Percentiles rank a stretch among this genome's conserved stretches.
Evolutionary conservation across 1,140 invertebrate species (phyloP).

Genomic region (Drosophila ercepeae): DNA sequence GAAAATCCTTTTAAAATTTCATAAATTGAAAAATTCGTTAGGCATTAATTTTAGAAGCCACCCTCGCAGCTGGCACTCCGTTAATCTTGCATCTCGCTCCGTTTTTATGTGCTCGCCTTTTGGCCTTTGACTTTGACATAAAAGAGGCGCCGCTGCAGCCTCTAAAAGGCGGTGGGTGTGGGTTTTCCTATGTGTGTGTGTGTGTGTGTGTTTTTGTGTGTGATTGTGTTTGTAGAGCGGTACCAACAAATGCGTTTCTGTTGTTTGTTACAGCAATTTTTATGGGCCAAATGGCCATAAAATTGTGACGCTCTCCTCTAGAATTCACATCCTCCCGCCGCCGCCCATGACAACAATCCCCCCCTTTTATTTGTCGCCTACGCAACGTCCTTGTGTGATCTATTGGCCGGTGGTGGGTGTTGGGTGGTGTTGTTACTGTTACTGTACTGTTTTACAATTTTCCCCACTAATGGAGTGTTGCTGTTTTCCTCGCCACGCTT

Average conservation of each 20-base stretch:
- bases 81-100: constrained; percentile 14
- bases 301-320: constrained; percentile 40
- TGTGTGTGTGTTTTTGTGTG: background rate
- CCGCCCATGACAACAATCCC: background rate
- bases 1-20: background rate
- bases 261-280: constrained; percentile 72
- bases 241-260: constrained; percentile 71
- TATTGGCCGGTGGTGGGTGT: constrained; percentile 12
- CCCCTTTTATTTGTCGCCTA: constrained; percentile 32
- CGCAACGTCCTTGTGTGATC: constrained; percentile 56
- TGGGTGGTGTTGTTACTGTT: constrained; percentile 46
- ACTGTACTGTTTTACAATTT: constrained; percentile 54
- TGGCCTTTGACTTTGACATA: constrained; percentile 78
- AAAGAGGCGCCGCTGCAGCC: constrained; percentile 64
- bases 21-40: background rate
- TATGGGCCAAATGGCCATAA: constrained; percentile 74
- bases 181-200: background rate
- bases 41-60: background rate
- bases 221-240: constrained; percentile 9
- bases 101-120: constrained; percentile 73
- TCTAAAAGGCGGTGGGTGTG: constrained; percentile 7
- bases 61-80: constrained; percentile 41
- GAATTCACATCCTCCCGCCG: constrained; percentile 3
- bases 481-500: constrained; percentile 31
- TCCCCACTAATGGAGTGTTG: constrained; percentile 69